Evolutionary conservation across 2,888 invertebrate species (phyloP).

Genomic region (Troides oblongomaculatus): DNA sequence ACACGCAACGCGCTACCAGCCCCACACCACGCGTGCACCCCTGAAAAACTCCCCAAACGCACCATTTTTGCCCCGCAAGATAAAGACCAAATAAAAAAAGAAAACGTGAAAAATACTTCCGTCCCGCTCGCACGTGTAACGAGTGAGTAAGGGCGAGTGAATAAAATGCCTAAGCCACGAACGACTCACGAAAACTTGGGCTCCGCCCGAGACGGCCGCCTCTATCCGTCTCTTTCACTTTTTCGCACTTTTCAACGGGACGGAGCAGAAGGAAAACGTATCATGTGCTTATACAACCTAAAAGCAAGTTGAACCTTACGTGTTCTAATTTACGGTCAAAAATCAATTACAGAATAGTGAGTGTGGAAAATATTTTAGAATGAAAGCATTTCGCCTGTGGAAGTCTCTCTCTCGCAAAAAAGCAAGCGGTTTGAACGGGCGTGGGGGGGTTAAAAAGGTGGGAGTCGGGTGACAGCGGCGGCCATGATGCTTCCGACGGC

Average conservation of each 20-base stretch:
- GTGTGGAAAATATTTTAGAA: slow-evolving; percentile 76
- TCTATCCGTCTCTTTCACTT: slow-evolving; percentile 80
- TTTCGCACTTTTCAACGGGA: slow-evolving; percentile 76
- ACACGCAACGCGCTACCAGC: slow-evolving; percentile 68
- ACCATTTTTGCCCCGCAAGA: slow-evolving; percentile 75
- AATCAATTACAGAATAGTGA: slow-evolving; percentile 34
- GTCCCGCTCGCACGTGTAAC: slow-evolving; percentile 55
- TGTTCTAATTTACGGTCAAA: neutral
- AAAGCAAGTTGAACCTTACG: slow-evolving; percentile 39
- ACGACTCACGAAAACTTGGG: slow-evolving; percentile 79
- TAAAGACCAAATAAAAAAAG: slow-evolving; percentile 80
- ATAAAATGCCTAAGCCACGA: slow-evolving; percentile 71
- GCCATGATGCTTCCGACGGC: slow-evolving; percentile 74
- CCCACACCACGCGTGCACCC: slow-evolving; percentile 43
- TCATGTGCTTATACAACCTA: slow-evolving; percentile 28
- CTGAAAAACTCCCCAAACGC: slow-evolving; percentile 59
- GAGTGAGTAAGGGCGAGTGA: slow-evolving; percentile 55
- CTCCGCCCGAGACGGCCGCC: slow-evolving; percentile 77
- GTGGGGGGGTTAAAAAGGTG: slow-evolving; percentile 54
- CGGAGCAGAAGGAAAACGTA: slow-evolving; percentile 38
- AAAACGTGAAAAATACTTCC: slow-evolving; percentile 75
- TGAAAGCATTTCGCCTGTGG: slow-evolving; percentile 71
- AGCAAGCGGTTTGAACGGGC: slow-evolving; percentile 57
- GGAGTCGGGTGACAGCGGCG: slow-evolving; percentile 50
- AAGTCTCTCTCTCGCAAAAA: slow-evolving; percentile 80